phyloP scores from a whole-genome alignment of 2,113 vertebrate species.

The Corydoras maculifer region DNA sequence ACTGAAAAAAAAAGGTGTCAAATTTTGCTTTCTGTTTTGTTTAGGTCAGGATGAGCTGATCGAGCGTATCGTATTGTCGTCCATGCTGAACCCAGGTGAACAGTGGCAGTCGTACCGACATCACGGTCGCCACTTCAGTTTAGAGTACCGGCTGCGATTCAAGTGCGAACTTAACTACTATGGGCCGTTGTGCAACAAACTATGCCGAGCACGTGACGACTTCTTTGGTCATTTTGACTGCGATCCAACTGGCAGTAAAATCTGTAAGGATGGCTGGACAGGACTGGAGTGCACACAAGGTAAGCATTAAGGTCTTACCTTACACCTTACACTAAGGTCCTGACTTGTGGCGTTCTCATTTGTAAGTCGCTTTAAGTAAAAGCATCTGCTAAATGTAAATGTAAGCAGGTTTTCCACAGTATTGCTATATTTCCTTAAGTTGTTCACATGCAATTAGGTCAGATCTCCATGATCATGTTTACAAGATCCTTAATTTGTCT shows the following conservation, averaged over 20 bases:
- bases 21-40: not conserved
- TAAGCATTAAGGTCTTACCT: conserved; percentile 27
- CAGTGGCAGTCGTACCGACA: conserved; percentile 66
- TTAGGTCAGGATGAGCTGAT: conserved; percentile 68
- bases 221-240: conserved; percentile 75
- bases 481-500: too few relatives aligned
- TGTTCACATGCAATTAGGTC: too few relatives aligned
- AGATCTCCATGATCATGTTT: too few relatives aligned
- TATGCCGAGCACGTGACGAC: conserved; percentile 64
- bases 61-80: conserved; percentile 67
- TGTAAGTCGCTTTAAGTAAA: too few relatives aligned
- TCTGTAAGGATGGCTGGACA: conserved; percentile 74
- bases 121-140: conserved; percentile 63
- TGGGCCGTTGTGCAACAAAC: conserved; percentile 68
- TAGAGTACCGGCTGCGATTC: conserved; percentile 73
- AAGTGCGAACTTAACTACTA: conserved; percentile 70
- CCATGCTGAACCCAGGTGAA: conserved; percentile 71
- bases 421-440: too few relatives aligned
- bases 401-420: too few relatives aligned
- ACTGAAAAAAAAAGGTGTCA: too few relatives aligned
- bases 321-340: too few relatives aligned
- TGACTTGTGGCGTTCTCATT: too few relatives aligned
- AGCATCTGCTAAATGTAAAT: too few relatives aligned
- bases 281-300: conserved; percentile 58
- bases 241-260: conserved; percentile 69